Percentiles rank a stretch among this genome's conserved stretches.
Conservation (phyloP, 2,113 vertebrate species). For the Tetraodon nigroviridis region DNA sequence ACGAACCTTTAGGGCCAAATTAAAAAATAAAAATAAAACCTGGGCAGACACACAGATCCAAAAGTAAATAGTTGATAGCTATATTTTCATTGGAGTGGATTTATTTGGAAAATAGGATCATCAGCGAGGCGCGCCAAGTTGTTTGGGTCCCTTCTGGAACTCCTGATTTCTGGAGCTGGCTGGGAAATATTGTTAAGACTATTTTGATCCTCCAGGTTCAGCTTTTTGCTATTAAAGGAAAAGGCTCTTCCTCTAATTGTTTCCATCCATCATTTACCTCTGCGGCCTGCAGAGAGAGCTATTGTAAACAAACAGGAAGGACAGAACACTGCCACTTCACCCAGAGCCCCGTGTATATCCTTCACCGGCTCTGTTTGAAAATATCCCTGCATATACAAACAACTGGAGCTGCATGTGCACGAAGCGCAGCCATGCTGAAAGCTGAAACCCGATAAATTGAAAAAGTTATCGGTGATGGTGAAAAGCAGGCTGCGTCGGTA, state of each 20-base stretch:
- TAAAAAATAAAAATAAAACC: neutral
- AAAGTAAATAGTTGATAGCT: neutral
- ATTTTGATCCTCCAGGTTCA: neutral
- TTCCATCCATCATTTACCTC: slow-evolving; percentile 56
- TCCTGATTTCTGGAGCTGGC: neutral
- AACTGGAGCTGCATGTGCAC: slow-evolving; percentile 43
- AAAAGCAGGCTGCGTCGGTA: slow-evolving; percentile 45
- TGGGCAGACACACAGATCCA: neutral
- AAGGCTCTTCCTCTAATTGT: slow-evolving; percentile 45
- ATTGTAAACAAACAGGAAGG: slow-evolving; percentile 62
- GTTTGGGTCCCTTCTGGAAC: slow-evolving; percentile 4
- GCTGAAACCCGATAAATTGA: slow-evolving; percentile 25
- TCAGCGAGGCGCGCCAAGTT: neutral
- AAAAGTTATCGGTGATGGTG: slow-evolving; percentile 21
- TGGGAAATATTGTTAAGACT: slow-evolving; percentile 1
- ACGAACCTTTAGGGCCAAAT: neutral
- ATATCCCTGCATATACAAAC: slow-evolving; percentile 62
- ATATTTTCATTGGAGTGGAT: slow-evolving; percentile 5
- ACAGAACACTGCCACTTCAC: slow-evolving; percentile 58
- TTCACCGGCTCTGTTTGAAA: slow-evolving; percentile 63
- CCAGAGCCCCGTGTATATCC: slow-evolving; percentile 60
- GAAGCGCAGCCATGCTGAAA: slow-evolving; percentile 7
- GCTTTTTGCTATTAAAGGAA: slow-evolving; percentile 15
- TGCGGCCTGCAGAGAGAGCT: slow-evolving; percentile 32
- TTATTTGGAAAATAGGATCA: neutral